Conservation (phyloP, 92 coral and sea anemone species). For the Paragorgia papillata region DNA sequence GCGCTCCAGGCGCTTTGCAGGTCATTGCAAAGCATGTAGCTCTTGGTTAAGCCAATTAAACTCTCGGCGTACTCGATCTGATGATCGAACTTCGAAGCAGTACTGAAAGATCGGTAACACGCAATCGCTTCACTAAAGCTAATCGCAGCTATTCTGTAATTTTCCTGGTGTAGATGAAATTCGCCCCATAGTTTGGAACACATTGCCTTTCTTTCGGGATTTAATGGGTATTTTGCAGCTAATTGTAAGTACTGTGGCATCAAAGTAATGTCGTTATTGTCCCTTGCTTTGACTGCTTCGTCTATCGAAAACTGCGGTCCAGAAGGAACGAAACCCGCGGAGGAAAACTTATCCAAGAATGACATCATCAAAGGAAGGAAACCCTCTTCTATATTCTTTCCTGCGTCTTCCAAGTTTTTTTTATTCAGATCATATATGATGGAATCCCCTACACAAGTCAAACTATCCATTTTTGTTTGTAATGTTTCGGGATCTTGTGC, state of each 20-base stretch:
- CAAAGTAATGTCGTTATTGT: neutral
- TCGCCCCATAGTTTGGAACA: conserved; percentile 7
- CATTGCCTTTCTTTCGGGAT: neutral
- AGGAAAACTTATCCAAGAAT: neutral
- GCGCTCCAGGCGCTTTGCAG: neutral
- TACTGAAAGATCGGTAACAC: neutral
- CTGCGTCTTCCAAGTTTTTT: neutral
- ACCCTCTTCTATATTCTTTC: neutral
- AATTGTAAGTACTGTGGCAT: neutral
- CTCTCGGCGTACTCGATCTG: conserved; percentile 7
- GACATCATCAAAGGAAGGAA: neutral
- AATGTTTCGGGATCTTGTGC: too few species aligned
- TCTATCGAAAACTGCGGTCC: neutral
- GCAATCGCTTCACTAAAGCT: conserved; percentile 1
- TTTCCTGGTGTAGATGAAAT: neutral
- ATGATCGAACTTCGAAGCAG: neutral
- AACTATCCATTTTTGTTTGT: neutral
- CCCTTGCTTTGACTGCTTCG: neutral
- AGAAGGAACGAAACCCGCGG: too few species aligned
- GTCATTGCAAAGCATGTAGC: conserved; percentile 9
- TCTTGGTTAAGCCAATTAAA: conserved; percentile 22
- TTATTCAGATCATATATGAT: neutral
- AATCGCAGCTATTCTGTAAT: conserved; percentile 1
- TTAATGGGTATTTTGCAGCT: neutral
- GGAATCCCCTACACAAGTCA: neutral